Conservation (phyloP, 2,797 vertebrate species). For the Carduelis carduelis region DNA sequence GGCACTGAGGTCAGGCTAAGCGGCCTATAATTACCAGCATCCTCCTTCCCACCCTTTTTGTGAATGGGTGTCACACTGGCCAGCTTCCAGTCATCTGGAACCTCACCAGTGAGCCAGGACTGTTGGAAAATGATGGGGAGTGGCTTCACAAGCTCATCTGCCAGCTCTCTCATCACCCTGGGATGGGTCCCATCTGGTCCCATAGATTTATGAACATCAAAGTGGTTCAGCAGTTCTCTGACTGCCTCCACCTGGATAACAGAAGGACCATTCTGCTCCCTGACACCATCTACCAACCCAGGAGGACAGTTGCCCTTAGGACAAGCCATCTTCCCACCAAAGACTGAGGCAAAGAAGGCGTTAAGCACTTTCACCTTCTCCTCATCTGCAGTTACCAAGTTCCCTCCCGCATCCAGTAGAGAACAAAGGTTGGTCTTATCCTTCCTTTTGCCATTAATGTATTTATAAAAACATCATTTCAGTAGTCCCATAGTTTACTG, state of each 20-base stretch:
- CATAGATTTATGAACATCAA: not conserved
- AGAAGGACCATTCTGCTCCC: not conserved
- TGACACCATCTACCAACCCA: not conserved
- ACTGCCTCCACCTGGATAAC: not conserved
- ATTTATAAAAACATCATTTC: not conserved
- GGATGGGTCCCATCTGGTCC: not conserved
- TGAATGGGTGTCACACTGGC: rapidly evolving
- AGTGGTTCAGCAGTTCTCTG: not conserved
- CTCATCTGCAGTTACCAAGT: not conserved
- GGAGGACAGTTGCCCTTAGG: not conserved
- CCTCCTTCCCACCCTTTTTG: not conserved
- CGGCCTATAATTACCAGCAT: not conserved
- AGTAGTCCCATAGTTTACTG: not conserved
- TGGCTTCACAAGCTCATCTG: rapidly evolving
- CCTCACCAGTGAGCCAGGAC: too few relatives aligned
- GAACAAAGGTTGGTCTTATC: not conserved
- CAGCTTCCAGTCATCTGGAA: not conserved
- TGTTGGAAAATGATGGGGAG: not conserved
- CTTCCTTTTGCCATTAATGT: not conserved
- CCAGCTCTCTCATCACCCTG: too few relatives aligned
- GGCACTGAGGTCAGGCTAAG: not conserved
- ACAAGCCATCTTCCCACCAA: not conserved
- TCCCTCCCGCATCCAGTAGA: rapidly evolving
- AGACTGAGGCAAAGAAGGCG: not conserved
- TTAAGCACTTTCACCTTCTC: not conserved